A percentile compares a stretch with the other conserved stretches of the same genome.
These are phyloP conservation scores for Pangasius mekongensis DNA, from an alignment of 2,797 vertebrate species.

Conservation along the genomic window DNA sequence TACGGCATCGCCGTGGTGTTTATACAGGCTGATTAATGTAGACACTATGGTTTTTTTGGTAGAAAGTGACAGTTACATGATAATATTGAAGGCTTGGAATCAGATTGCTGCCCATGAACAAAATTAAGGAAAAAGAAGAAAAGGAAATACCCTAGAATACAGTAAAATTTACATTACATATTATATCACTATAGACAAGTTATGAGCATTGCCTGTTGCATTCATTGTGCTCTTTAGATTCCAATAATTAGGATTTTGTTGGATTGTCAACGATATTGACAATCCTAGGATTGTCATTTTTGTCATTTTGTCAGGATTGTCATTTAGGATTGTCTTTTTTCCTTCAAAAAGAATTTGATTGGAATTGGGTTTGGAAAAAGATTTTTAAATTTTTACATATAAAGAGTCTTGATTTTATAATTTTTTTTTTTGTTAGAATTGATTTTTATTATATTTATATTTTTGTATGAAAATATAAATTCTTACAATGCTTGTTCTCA, in stretches of 20 bases:
- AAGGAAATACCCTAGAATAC: neutral
- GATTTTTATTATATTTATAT: neutral
- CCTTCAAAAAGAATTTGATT: neutral
- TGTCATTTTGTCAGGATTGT: no score
- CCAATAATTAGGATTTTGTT: neutral
- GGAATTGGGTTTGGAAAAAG: neutral
- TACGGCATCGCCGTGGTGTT: neutral
- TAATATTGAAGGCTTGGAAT: neutral
- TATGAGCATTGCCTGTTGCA: neutral
- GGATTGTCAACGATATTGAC: no score
- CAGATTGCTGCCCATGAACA: neutral
- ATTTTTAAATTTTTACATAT: conserved; percentile 7
- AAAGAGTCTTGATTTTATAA: neutral
- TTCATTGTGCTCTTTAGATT: neutral
- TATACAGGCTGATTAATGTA: neutral
- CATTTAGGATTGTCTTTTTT: no score
- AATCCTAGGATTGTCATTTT: no score
- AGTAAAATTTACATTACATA: neutral
- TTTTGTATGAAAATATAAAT: neutral
- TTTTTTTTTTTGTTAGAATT: conserved; percentile 5
- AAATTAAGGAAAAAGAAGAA: neutral
- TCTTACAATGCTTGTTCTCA: no score
- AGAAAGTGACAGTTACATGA: neutral
- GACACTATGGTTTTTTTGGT: neutral
- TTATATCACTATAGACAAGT: neutral